Conservation (phyloP, 2,113 vertebrate species). For the Echinops telfairi region DNA sequence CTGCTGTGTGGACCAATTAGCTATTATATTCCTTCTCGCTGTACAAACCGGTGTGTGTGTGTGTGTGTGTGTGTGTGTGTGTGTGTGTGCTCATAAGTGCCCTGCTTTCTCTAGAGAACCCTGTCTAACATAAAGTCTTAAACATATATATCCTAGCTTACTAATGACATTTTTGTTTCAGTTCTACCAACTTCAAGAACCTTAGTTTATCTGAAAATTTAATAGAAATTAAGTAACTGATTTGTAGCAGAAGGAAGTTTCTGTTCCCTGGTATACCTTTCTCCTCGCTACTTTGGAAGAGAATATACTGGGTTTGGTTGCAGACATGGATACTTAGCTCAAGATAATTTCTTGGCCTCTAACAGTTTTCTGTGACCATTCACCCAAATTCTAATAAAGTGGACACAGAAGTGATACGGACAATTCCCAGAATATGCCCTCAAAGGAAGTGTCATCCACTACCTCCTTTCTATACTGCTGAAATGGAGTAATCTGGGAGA, state of each 20-base stretch:
- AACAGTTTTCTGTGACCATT: not conserved
- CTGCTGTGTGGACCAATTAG: no score
- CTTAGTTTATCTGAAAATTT: not conserved
- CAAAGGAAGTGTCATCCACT: not conserved
- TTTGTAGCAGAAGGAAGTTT: not conserved
- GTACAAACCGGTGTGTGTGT: no score
- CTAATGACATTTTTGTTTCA: no score
- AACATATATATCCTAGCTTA: no score
- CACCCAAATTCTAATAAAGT: not conserved
- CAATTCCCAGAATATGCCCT: not conserved
- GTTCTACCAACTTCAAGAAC: not conserved
- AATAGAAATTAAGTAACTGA: not conserved
- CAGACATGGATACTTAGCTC: not conserved
- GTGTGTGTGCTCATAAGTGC: no score
- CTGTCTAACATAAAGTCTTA: no score
- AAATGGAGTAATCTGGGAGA: not conserved
- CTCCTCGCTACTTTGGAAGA: not conserved
- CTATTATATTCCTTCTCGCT: no score
- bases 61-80: no score
- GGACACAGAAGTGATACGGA: not conserved
- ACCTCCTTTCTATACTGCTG: no score
- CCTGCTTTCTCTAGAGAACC: no score
- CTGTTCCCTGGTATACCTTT: not conserved
- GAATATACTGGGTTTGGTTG: not conserved
- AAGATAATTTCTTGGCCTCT: not conserved